Percentiles rank a stretch among this genome's conserved stretches.
Evolutionary conservation across 2,113 vertebrate genomes (phyloP).

Genomic region (Ovis aries): ARS-UI_Ramb_v3.0 NC_056055.1:59494501-59495000

Average conservation of each 20-base stretch:
- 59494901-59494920: neutral
- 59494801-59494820: too few species aligned
- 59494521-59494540: neutral
- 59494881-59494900: neutral
- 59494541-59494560: neutral
- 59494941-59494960: neutral
- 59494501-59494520: neutral
- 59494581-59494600: neutral
- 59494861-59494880: neutral
- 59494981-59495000: neutral
- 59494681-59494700: neutral
- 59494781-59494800: too few species aligned
- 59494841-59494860: neutral
- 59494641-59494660: fast-evolving
- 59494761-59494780: neutral
- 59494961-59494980: neutral
- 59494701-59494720: neutral
- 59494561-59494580: neutral
- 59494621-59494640: neutral
- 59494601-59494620: neutral
- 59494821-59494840: neutral
- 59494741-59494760: neutral
- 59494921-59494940: neutral
- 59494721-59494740: neutral
- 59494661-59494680: fast-evolving